Conservation (phyloP, 2,797 vertebrate species). For the Betta splendens region DNA sequence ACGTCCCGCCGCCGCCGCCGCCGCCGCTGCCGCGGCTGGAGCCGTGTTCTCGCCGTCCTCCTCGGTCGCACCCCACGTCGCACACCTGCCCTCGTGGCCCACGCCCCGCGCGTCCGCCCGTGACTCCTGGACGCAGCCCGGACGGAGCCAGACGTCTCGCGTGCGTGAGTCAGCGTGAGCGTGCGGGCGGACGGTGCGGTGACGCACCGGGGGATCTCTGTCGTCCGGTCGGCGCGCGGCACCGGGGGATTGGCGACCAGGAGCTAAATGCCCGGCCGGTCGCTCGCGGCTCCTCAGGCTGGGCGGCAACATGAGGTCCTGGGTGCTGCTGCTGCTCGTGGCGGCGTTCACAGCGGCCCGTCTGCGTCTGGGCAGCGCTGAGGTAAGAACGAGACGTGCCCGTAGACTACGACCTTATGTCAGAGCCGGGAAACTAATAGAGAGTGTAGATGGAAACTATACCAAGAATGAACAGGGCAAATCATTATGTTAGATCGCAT, state of each 20-base stretch:
- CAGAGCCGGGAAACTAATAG: neutral
- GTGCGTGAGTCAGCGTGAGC: constrained; percentile 66
- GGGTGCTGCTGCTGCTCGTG: constrained; percentile 76
- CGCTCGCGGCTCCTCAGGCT: constrained; percentile 76
- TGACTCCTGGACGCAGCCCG: constrained; percentile 42
- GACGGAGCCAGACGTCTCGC: constrained; percentile 60
- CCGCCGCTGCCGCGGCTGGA: constrained; percentile 5
- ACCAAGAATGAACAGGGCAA: too few species aligned
- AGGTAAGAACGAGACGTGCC: constrained; percentile 68
- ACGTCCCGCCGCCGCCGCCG: neutral
- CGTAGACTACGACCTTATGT: constrained; percentile 29
- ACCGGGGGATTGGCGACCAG: constrained; percentile 62
- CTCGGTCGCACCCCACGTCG: constrained; percentile 15
- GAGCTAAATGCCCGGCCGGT: constrained; percentile 78
- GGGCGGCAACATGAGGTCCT: constrained; percentile 78
- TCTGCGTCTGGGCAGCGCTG: constrained; percentile 68
- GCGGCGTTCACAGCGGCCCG: constrained; percentile 67
- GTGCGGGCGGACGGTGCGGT: constrained; percentile 47
- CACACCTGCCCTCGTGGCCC: constrained; percentile 44
- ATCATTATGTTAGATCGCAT: too few species aligned
- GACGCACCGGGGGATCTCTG: constrained; percentile 58
- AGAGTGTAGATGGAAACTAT: too few species aligned
- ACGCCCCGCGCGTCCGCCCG: constrained; percentile 23
- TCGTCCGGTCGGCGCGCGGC: constrained; percentile 29
- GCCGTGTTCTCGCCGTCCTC: neutral